These are phyloP conservation scores for Diorhabda carinulata DNA, from an alignment of 1,140 invertebrate species.

Conservation along the genomic window DNA sequence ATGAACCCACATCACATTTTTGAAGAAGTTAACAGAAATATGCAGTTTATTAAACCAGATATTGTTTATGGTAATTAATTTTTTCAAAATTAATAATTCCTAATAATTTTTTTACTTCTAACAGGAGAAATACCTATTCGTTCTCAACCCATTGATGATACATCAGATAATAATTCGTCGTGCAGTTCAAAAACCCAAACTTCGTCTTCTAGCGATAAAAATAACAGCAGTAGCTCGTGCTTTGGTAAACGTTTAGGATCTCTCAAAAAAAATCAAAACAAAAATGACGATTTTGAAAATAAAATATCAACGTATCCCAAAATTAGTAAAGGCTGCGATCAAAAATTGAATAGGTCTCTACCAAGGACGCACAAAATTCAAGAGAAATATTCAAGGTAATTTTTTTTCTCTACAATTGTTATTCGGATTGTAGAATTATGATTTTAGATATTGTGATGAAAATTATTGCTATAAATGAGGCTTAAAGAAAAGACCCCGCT, in stretches of 20 bases:
- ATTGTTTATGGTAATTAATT: constrained; percentile 52
- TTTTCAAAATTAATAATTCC: not conserved
- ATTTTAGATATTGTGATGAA: too few relatives aligned
- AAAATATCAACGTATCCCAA: constrained; percentile 42
- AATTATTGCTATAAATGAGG: too few relatives aligned
- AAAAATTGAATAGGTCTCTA: constrained; percentile 38
- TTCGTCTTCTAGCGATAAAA: constrained; percentile 29
- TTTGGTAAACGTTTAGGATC: constrained; percentile 46
- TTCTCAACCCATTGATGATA: constrained; percentile 14
- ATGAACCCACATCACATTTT: constrained; percentile 37
- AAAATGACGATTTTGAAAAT: constrained; percentile 25
- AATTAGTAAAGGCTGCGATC: constrained; percentile 35
- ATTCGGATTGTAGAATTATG: too few relatives aligned
- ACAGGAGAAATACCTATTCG: constrained; percentile 42
- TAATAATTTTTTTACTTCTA: not conserved
- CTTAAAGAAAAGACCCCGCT: too few relatives aligned
- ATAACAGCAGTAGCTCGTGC: constrained; percentile 42
- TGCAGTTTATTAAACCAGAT: constrained; percentile 52
- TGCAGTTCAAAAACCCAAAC: constrained; percentile 18
- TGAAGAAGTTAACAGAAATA: constrained; percentile 54
- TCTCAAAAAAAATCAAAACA: constrained; percentile 38
- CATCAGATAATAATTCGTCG: constrained; percentile 11
- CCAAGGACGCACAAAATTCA: constrained; percentile 41
- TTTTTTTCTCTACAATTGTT: not conserved
- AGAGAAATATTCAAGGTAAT: constrained; percentile 20